Base-by-base conservation (phyloP, 2,888 invertebrate genomes). In the Oscheius sp. region DNA sequence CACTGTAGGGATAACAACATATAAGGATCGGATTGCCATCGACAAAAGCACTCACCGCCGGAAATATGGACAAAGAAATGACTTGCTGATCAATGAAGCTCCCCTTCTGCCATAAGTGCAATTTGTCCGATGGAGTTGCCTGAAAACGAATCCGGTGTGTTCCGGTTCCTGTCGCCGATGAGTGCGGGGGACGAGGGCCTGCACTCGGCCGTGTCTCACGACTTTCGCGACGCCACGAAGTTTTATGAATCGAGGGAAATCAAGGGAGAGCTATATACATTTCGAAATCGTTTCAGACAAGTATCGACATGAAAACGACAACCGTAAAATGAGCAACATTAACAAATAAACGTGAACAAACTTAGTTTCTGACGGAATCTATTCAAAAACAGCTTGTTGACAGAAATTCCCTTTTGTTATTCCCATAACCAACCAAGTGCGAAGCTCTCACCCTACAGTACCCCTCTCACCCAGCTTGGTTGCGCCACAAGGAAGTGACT, bases 401-500 rank as follows among this genome's bases (percentile, higher is more conserved):
- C 14, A 36, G 8, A 36, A 9, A 36, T 14, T 9, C 8, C 8
- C 36, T 8, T 17, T 51, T 51, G 32, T 33, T 54, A 33, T 54
- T 54, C 54, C 22, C 54, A 54, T 33, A 24, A 54, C 54, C 12
- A 32, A 54, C 33, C n/a, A 32, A 30, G 33, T 28, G 50, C 50
- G 14, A 20, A 47, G 54, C 33, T 20, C 54, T 33, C 33, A 20
- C 33, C 33, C 33, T 54, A 54, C 54, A 54, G 54, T 54, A 54
- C 54, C 54, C 47, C 54, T 54, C 20, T 22, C 54, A 54, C 54
- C 54, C 9, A 20, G 32, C 20, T 17, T 54, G 2, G 30, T 59
- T 59, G 59, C 59, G 59, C 59, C 59, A 59, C 44, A 59, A 59
- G 59, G 44, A 59, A 59, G 59, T 59, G 28, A 59, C 59, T 59